These are phyloP conservation scores for Octomys mimax DNA, from an alignment of 2,797 vertebrate species.

Conservation along the genomic window DNA sequence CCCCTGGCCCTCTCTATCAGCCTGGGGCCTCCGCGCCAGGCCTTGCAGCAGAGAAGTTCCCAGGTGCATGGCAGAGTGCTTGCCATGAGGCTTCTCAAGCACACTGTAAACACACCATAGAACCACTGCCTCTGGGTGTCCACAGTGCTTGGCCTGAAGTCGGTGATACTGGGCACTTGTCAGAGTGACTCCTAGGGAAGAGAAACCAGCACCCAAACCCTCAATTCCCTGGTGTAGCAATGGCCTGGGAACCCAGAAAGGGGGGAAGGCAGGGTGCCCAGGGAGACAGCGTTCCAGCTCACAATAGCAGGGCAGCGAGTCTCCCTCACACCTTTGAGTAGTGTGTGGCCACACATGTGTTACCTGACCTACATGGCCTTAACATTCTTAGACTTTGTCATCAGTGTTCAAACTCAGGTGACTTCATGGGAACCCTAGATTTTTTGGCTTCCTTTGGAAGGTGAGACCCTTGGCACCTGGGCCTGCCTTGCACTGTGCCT, in stretches of 20 bases:
- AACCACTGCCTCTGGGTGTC: accelerated
- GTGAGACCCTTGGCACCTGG: background rate
- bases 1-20: background rate
- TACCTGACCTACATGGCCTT: background rate
- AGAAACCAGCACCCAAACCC: background rate
- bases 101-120: accelerated
- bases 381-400: background rate
- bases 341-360: accelerated
- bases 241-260: background rate
- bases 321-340: background rate
- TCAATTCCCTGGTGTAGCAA: no score
- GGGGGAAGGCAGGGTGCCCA: background rate
- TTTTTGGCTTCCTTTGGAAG: background rate
- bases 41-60: background rate
- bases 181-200: background rate
- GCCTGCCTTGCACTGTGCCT: background rate
- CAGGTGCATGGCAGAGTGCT: background rate
- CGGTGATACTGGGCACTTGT: accelerated
- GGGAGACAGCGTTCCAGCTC: background rate
- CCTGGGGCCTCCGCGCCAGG: background rate
- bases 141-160: accelerated
- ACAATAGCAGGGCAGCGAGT: accelerated
- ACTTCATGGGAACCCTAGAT: background rate
- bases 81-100: background rate
- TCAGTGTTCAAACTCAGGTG: background rate